phyloP scores from a whole-genome alignment of 2,888 invertebrate species.

The Pyrrhia umbra region DNA sequence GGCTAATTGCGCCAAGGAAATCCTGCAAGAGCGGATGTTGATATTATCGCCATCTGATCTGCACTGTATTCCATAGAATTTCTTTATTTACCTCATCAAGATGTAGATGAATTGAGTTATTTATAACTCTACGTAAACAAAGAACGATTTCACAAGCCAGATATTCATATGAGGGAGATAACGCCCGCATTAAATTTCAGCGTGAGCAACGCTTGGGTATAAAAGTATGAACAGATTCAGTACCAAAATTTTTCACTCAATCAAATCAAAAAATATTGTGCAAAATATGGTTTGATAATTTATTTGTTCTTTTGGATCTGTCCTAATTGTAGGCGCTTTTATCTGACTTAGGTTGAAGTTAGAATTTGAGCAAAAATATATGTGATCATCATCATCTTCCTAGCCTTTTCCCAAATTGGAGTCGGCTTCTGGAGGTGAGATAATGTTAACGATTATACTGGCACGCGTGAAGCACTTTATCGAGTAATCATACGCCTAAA shows the following conservation, averaged over 20 bases:
- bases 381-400: too few species aligned
- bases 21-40: slow-evolving; percentile 42
- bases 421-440: too few species aligned
- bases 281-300: too few species aligned
- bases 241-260: slow-evolving; percentile 4
- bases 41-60: slow-evolving; percentile 22
- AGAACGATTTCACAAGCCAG: slow-evolving; percentile 16
- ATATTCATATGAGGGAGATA: slow-evolving; percentile 27
- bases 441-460: too few species aligned
- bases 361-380: too few species aligned
- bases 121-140: slow-evolving; percentile 40
- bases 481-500: too few species aligned
- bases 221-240: slow-evolving; percentile 8
- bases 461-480: too few species aligned
- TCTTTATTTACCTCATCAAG: slow-evolving; percentile 25
- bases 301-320: not conserved
- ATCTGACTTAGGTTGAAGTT: not conserved
- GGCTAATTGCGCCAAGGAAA: too few species aligned
- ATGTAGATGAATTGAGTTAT: slow-evolving; percentile 40
- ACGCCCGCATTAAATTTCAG: slow-evolving; percentile 18
- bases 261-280: too few species aligned
- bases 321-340: not conserved
- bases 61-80: slow-evolving; percentile 21
- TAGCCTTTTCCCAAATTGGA: too few species aligned
- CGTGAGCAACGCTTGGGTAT: slow-evolving; percentile 3